These are phyloP conservation scores for Folsomia candida DNA, from an alignment of 2,888 invertebrate genomes.

Conservation along the genomic window DNA sequence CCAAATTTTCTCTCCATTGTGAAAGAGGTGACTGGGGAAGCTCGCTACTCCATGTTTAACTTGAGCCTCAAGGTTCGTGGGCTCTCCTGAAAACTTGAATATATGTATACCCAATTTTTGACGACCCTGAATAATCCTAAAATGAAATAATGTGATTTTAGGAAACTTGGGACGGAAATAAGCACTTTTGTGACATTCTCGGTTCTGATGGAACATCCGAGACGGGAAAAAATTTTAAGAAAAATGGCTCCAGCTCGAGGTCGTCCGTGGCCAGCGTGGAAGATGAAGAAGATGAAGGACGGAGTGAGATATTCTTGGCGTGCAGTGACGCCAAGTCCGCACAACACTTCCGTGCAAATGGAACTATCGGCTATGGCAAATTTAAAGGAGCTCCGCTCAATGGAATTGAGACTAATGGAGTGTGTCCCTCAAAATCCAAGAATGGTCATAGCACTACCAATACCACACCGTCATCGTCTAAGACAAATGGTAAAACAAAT, in stretches of 20 bases:
- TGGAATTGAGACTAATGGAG: conserved; percentile 10
- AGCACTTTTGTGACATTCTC: conserved; percentile 71
- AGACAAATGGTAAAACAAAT: not conserved
- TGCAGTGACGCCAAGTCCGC: conserved; percentile 26
- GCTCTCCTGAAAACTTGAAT: too few relatives aligned
- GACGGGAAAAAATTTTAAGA: not conserved
- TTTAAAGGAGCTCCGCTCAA: conserved; percentile 25
- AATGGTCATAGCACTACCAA: not conserved
- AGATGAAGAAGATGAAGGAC: not conserved
- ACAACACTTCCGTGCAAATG: conserved; percentile 26
- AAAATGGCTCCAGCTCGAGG: not conserved
- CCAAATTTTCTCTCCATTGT: conserved; percentile 81
- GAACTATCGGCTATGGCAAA: conserved; percentile 25
- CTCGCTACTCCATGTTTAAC: conserved; percentile 84
- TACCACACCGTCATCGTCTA: not conserved
- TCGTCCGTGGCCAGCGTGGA: not conserved
- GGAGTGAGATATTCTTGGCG: conserved; percentile 31
- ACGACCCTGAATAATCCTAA: too few relatives aligned
- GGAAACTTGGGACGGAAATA: conserved; percentile 84
- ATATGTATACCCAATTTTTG: too few relatives aligned
- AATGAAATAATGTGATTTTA: not conserved
- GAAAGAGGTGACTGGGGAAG: conserved; percentile 87
- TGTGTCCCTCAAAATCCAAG: too few relatives aligned
- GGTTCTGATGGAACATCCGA: conserved; percentile 36
- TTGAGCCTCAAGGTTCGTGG: conserved; percentile 67